Conservation (phyloP, 1,140 invertebrate species). For the Drosophila equinoxialis region DNA sequence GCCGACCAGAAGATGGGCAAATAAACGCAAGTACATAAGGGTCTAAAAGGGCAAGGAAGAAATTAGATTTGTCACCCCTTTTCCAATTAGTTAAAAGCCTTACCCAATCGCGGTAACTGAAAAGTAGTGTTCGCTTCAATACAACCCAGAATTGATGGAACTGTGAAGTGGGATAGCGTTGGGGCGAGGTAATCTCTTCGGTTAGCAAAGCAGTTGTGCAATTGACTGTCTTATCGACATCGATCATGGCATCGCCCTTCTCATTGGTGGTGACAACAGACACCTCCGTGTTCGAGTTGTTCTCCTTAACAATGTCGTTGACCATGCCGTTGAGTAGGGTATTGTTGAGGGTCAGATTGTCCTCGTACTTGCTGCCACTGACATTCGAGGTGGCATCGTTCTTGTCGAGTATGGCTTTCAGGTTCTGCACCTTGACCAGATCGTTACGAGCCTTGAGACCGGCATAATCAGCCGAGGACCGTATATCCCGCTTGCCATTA, state of each 20-base stretch:
- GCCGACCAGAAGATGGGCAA: conserved; percentile 95
- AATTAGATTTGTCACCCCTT: background rate
- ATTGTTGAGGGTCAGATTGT: conserved; percentile 79
- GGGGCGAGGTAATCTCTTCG: conserved; percentile 85
- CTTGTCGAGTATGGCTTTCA: conserved; percentile 83
- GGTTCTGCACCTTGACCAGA: conserved; percentile 74
- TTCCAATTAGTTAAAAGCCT: background rate
- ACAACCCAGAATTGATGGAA: conserved; percentile 92
- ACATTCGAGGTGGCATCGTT: conserved; percentile 84
- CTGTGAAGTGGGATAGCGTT: conserved; percentile 90
- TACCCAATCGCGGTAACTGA: conserved; percentile 93
- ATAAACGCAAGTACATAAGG: conserved; percentile 95
- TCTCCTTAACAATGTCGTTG: conserved; percentile 88
- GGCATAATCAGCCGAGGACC: conserved; percentile 83
- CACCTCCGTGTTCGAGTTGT: conserved; percentile 23
- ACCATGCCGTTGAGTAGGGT: conserved; percentile 84
- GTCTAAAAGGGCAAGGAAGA: conserved; percentile 87
- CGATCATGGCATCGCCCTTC: conserved; percentile 83
- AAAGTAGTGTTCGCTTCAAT: conserved; percentile 89
- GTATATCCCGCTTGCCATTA: conserved; percentile 91
- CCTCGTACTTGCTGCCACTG: conserved; percentile 84
- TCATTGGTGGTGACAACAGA: conserved; percentile 71
- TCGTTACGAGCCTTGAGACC: conserved; percentile 85
- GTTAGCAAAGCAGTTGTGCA: conserved; percentile 88
- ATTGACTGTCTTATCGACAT: conserved; percentile 86